Evolutionary conservation across 1,140 invertebrate genomes (phyloP), one percentile per base, ranked within the genome.

Genomic region (Dendroctonus ponderosae): DNA sequence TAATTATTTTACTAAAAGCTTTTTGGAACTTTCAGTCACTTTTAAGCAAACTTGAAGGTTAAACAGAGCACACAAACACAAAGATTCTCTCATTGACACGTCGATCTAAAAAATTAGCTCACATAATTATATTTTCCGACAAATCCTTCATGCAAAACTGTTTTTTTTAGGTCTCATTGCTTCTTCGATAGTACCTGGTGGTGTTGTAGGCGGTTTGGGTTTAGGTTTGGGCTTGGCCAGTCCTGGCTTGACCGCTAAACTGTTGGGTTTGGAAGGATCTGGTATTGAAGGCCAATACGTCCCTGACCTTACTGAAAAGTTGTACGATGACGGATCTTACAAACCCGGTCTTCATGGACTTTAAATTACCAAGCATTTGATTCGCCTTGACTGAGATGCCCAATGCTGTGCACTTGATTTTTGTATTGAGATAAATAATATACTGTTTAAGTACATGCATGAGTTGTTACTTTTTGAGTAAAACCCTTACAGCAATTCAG

Each of bases 301-400:
- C 42, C 73, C 71, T 6, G 72, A 73, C 43, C 61, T 66, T 48
- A 73, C 61, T 48, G 73, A 74, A 54, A 64, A 70, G 53, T 70
- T 73, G 58, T 67, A 74, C 65, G 73, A 74, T 70, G 73, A 74
- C 64, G 73, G 73, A 5, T 73, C 71, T 50, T 74, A 73, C 69
- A 74, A 70, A 68, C 72, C 72, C n/a, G 40, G 53, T 46, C 43
- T 9, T 46, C 12, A 46, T 46, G 43, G 8, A 46, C 12, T 46
- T 12, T 46, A 46, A 46, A 46, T 46, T 46, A 46, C 12, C 12
- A 11, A 46, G 58, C 8, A 50, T 0, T 50, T n/a, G 12, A 14
- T 52, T 52, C 9, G 15, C 15, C 15, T 40, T 58, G 42, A 58
- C 56, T 58, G 42, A 58, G 40, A 43, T 58, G 38, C 14, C 42